These are phyloP conservation scores for Trogon melanurus DNA, from an alignment of 2,113 vertebrate genomes.

Conservation along the genomic window DNA sequence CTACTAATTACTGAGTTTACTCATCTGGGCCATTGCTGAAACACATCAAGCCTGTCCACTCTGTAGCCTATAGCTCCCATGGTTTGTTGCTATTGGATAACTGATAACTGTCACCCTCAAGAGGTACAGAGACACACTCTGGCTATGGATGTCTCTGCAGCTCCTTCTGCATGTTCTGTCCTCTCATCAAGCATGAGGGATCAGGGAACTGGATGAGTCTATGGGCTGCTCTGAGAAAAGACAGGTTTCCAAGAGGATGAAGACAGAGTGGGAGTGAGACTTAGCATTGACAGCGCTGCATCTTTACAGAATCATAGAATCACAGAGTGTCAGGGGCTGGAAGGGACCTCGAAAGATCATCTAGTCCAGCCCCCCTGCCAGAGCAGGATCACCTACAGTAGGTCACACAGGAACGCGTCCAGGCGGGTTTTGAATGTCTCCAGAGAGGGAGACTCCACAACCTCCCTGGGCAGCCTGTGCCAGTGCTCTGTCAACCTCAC, in stretches of 20 bases:
- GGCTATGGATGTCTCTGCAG: background rate
- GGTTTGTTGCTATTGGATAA: background rate
- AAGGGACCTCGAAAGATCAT: no score
- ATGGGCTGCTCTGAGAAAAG: background rate
- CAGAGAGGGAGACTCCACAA: no score
- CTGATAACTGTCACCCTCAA: rapidly evolving
- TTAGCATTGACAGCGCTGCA: background rate
- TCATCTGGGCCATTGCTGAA: background rate
- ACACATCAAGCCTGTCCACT: background rate
- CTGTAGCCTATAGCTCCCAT: background rate
- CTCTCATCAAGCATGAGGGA: background rate
- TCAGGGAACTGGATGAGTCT: background rate
- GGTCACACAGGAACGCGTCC: no score
- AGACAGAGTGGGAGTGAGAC: background rate
- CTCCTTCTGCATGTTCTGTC: background rate
- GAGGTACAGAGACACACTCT: background rate
- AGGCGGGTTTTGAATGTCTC: no score
- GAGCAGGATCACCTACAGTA: no score
- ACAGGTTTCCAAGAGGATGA: background rate
- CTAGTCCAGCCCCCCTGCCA: no score
- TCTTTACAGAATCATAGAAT: background rate
- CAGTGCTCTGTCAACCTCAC: no score
- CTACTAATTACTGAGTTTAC: background rate
- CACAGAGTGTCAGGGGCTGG: no score
- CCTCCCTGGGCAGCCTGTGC: no score